A percentile compares a stretch with the other conserved stretches of the same genome.
These are phyloP conservation scores for Bombus pyrosoma DNA, from an alignment of 1,140 invertebrate genomes.

Conservation along the genomic window DNA sequence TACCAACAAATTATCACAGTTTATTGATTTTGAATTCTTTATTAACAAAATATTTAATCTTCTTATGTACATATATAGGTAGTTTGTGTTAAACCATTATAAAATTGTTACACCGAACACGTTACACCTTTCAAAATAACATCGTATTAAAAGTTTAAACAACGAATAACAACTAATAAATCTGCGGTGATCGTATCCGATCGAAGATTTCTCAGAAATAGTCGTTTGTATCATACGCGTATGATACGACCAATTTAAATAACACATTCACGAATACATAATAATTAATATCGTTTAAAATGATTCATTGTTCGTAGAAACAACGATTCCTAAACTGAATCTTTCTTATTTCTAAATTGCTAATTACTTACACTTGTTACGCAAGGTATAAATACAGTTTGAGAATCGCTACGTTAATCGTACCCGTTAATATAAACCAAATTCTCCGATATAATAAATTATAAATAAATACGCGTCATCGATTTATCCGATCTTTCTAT, in stretches of 20 bases:
- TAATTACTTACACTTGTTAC: background rate
- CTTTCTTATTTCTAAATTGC: background rate
- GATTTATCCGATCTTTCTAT: background rate
- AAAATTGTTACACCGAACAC: slow-evolving; percentile 43
- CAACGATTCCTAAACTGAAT: background rate
- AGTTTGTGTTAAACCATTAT: slow-evolving; percentile 36
- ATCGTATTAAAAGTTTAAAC: slow-evolving; percentile 22
- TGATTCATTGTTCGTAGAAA: background rate
- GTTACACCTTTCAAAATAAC: slow-evolving; percentile 13
- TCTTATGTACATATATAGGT: slow-evolving; percentile 68
- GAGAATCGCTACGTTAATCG: background rate
- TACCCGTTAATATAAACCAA: background rate
- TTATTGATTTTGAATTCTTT: slow-evolving; percentile 65
- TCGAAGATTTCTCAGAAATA: background rate
- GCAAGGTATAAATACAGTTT: background rate
- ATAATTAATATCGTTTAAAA: background rate
- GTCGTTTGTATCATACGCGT: background rate
- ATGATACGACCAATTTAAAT: background rate
- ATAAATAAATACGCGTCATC: slow-evolving; percentile 7
- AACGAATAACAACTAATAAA: background rate
- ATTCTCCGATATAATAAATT: background rate
- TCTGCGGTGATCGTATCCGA: background rate
- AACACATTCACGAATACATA: background rate
- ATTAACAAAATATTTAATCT: slow-evolving; percentile 74
- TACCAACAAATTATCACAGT: slow-evolving; percentile 67